Evolutionary conservation across 2,888 invertebrate species (phyloP).

Genomic region (Zootermopsis nevadensis): DNA sequence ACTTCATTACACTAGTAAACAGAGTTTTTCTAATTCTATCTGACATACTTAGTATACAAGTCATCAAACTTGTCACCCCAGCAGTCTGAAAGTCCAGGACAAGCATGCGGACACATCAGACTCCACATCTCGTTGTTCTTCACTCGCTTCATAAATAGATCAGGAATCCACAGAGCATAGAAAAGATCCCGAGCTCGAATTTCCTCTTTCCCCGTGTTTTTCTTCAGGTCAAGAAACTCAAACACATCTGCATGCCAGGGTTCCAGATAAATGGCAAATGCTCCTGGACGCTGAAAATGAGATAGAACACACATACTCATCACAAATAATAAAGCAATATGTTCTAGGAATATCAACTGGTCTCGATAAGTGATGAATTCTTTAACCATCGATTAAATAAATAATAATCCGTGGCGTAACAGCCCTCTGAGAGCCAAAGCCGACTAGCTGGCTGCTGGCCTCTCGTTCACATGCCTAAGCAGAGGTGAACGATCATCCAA

Average conservation of each 20-base stretch:
- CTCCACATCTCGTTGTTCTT: conserved; percentile 89
- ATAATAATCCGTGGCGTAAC: too few species aligned
- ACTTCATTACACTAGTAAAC: too few species aligned
- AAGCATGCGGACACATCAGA: conserved; percentile 96
- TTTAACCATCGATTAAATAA: too few species aligned
- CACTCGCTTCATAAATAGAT: conserved; percentile 96
- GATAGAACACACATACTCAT: too few species aligned
- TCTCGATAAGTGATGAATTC: too few species aligned
- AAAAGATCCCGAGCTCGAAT: conserved; percentile 94
- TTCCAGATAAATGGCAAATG: conserved; percentile 97
- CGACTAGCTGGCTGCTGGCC: too few species aligned
- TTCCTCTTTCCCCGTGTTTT: conserved; percentile 96
- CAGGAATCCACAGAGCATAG: conserved; percentile 98
- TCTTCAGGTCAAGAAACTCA: conserved; percentile 93
- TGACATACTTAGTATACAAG: conserved; percentile 77
- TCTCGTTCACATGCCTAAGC: too few species aligned
- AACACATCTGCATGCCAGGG: conserved; percentile 99
- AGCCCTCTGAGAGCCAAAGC: too few species aligned
- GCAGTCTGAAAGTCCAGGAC: conserved; percentile 88
- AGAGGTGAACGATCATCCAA: too few species aligned
- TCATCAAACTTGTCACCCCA: conserved; percentile 96
- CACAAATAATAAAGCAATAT: too few species aligned
- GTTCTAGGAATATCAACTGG: too few species aligned
- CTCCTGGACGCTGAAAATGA: conserved; percentile 81
- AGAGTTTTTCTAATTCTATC: too few species aligned